Conservation (phyloP, 2,888 invertebrate species). For the Norana najaformis region DNA sequence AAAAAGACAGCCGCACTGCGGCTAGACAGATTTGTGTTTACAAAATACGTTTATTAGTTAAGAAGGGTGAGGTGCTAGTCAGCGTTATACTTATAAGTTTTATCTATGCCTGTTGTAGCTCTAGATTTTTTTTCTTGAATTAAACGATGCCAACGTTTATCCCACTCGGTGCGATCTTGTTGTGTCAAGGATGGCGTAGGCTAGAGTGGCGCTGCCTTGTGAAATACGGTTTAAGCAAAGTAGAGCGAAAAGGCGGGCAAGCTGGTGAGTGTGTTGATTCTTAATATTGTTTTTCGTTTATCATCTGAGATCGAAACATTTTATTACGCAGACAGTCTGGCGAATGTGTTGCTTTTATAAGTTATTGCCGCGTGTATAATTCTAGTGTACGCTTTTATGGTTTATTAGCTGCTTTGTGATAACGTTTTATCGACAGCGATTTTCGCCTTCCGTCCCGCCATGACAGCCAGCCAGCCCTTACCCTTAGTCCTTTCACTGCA, state of each 20-base stretch:
- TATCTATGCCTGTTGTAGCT: neutral
- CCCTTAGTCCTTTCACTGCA: neutral
- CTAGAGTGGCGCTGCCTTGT: neutral
- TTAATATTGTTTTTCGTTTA: neutral
- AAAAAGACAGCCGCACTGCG: neutral
- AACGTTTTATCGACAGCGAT: conserved; percentile 13
- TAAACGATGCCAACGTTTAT: neutral
- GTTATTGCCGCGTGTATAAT: neutral
- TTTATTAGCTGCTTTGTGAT: neutral
- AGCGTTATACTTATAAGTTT: neutral
- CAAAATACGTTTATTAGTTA: neutral
- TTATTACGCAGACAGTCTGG: neutral
- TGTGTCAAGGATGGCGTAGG: neutral
- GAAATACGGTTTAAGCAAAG: neutral
- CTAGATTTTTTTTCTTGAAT: neutral
- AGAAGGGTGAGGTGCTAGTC: neutral
- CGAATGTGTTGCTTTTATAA: neutral
- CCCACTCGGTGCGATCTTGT: neutral
- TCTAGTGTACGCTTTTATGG: neutral
- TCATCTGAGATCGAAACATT: neutral
- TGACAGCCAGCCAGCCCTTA: neutral
- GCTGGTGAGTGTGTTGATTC: neutral
- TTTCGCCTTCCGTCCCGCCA: neutral
- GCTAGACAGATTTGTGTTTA: neutral
- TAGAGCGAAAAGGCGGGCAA: neutral